Base-by-base conservation (phyloP, 2,888 invertebrate species). In the Phytoseiulus persimilis region DNA sequence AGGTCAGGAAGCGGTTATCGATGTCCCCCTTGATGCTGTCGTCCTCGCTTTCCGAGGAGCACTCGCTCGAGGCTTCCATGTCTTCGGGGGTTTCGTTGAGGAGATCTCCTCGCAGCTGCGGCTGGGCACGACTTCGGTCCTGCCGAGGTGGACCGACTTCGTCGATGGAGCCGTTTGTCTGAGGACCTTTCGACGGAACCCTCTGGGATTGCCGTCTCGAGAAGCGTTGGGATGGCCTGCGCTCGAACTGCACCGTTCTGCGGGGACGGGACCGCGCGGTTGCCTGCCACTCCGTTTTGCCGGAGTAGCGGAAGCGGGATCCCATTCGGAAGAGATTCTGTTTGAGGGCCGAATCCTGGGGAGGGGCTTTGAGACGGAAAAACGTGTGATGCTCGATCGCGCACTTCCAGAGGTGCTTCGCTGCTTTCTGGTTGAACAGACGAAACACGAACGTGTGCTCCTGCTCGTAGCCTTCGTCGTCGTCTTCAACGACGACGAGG, bases 231-330 rank as follows among this genome's bases (percentile, higher is more conserved):
- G 98, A 98, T 0, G 99, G 98, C 90, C 98, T 95, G 90, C 99
- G 94, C 93, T 99, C 99, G 93, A 99, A 97, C 92, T 87, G 87
- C 32, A 87, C 87, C 33, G 87, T 33, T 33, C 87, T 33, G 5
- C 87, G 87, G 33, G 87, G 87, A 28, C 87, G 94, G 93, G 96
- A 33, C 5, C 87, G 87, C 28, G 87, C 87, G 0, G 98, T 96
- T 39, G 97, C 96, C 94, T 99, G 99, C 93, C 98, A 99, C 93
- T 99, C 99, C 0, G 99, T 99, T 92, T 98, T 95, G 0, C 99
- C 98, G 91, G 91, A 91, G 87, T 87, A 87, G n/a, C 93, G 92
- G 91, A 94, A 94, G n/a, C 94, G 92, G 83, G 93, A 94, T 45
- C 93, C 93, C 92, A 94, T 92, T 83, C 94, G 91, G 91, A 94